phyloP scores from a whole-genome alignment of 2,113 vertebrate species.

The Oxyruncus cristatus region DNA sequence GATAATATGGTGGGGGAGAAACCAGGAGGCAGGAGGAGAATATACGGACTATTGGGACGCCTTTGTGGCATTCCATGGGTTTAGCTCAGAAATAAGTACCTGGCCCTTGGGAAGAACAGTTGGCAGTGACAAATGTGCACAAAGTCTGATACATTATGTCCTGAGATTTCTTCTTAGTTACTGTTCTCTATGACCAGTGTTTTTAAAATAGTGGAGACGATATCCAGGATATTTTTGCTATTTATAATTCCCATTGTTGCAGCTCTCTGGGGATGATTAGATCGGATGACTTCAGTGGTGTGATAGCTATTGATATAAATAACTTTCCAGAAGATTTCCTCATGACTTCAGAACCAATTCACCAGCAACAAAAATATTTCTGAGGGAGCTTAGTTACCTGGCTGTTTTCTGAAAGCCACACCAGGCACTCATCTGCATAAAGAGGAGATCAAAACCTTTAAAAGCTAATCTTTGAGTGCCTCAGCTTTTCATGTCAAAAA shows the following conservation, averaged over 20 bases:
- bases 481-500: not conserved
- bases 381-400: not conserved
- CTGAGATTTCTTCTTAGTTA: not conserved
- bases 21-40: not conserved
- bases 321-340: conserved; percentile 31
- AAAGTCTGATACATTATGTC: not conserved
- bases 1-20: not conserved
- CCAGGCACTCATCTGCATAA: not conserved
- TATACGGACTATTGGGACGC: not conserved
- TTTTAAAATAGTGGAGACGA: conserved; percentile 11
- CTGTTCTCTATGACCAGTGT: not conserved
- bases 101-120: not conserved
- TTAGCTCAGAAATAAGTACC: not conserved
- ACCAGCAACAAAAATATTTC: not conserved
- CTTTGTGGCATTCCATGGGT: not conserved
- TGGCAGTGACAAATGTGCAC: not conserved
- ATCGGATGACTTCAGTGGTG: not conserved
- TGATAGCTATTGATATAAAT: conserved; percentile 46
- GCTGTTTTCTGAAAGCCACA: not conserved
- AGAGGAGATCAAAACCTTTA: not conserved
- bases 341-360: not conserved
- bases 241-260: conserved; percentile 50
- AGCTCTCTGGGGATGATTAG: conserved; percentile 11
- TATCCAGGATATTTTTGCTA: conserved; percentile 52
- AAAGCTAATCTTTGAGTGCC: not conserved